Evolutionary conservation across 2,888 invertebrate genomes (phyloP), one percentile per base, ranked within the genome.

Genomic region (Nomada ruficornis): DNA sequence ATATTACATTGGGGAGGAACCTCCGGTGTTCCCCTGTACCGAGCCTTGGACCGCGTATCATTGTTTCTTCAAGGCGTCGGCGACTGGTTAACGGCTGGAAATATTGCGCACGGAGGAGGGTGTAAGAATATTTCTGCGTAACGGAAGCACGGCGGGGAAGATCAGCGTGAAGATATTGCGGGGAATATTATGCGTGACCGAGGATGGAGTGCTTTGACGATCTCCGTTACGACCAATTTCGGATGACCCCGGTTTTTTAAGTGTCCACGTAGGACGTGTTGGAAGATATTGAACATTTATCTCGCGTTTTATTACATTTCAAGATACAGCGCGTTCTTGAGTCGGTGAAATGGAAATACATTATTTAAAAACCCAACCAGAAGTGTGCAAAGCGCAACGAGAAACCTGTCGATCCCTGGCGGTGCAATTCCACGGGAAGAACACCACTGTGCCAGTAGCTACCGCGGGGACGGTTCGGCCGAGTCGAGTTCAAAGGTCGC

Each of bases 401-500:
- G 70, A 70, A 36, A 59, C 52, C 62, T 29, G 71, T 82, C 77
- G 74, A 74, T 77, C 55, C 65, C 9, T 11, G 26, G 67, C 64
- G 47, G 60, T 55, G 77, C 81, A 73, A 65, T 69, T 65, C 42
- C 54, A 47, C 71, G 64, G 74, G 72, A 73, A 75, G 73, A 86
- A 82, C 81, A 29, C 29, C 71, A 59, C 67, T 57, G 47, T 57
- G 55, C 65, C 72, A 70, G 74, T 86, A 86, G 80, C 80, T 70
- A 42, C 72, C 77, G 68, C 29, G 18, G 67, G 72, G 78, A 65
- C 60, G 55, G 67, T 44, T 62, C 50, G 67, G 60, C 52, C 72
- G 36, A 55, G 77, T 74, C 64, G 77, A 74, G 86, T 80, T 78
- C 86, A 84, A 68, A 85, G 85, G 88, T 88, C 87, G 75, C 63